Evolutionary conservation across 2,113 vertebrate genomes (phyloP).

Genomic region (Uria lomvia): DNA sequence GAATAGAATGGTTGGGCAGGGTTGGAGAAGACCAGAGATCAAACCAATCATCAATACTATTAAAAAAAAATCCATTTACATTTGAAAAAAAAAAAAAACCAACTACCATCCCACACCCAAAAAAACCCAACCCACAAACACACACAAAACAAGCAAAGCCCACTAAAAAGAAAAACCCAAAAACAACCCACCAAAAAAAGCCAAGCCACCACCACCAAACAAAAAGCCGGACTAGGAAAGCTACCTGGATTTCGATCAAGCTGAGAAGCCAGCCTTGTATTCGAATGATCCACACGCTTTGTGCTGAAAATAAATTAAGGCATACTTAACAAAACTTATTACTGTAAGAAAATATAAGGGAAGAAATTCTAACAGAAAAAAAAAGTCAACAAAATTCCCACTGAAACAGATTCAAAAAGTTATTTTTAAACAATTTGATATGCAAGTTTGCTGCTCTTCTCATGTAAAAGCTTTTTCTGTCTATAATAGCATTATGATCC

Average conservation of each 20-base stretch:
- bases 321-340: not conserved
- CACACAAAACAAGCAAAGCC: not conserved
- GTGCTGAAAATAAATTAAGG: slow-evolving; percentile 74
- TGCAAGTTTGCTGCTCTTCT: not conserved
- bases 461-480: not conserved
- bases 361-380: not conserved
- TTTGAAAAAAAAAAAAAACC: too few species aligned
- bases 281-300: slow-evolving; percentile 90
- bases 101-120: not conserved
- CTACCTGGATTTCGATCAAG: slow-evolving; percentile 91
- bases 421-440: not conserved
- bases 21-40: not conserved
- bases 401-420: not conserved
- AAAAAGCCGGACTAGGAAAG: not conserved
- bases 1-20: not conserved
- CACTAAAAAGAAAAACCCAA: not conserved
- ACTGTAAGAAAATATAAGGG: not conserved
- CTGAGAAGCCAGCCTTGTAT: slow-evolving; percentile 88
- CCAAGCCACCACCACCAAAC: not conserved
- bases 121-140: not conserved
- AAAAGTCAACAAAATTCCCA: not conserved
- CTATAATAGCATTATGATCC: not conserved
- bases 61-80: not conserved
- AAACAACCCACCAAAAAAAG: not conserved
- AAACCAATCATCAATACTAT: not conserved